These are phyloP conservation scores for Stylophora pistillata DNA, from an alignment of 64 coral and sea anemone genomes.

Conservation along the genomic window DNA sequence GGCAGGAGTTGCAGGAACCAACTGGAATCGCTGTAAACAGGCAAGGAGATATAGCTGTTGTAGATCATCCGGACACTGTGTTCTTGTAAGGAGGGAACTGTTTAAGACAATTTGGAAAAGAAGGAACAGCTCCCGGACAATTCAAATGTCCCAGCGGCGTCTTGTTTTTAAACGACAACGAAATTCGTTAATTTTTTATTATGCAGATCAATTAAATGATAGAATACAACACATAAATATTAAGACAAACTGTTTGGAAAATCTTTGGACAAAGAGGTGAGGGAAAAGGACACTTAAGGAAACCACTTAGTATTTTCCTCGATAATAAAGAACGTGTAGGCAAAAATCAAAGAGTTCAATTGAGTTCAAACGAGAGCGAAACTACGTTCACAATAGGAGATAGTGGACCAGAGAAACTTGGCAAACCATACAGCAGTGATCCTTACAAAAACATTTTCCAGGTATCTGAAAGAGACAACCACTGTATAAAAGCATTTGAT, in stretches of 20 bases:
- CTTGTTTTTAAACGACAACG: background rate
- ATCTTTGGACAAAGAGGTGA: no score
- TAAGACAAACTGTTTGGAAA: background rate
- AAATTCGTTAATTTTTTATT: no score
- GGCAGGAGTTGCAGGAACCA: background rate
- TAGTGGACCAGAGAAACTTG: slow-evolving; percentile 30
- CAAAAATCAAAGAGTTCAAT: background rate
- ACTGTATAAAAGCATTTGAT: slow-evolving; percentile 48
- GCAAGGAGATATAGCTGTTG: background rate
- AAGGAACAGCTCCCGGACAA: background rate
- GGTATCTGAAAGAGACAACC: background rate
- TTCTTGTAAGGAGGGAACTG: background rate
- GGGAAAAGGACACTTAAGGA: slow-evolving; percentile 1
- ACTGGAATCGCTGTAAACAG: background rate
- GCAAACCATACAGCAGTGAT: background rate
- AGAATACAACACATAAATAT: slow-evolving; percentile 19
- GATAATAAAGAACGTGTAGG: slow-evolving; percentile 26
- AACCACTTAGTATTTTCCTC: background rate
- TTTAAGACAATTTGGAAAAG: background rate
- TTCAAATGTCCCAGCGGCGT: background rate
- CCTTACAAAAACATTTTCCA: slow-evolving; percentile 20
- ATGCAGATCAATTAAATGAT: background rate
- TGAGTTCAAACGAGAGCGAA: background rate
- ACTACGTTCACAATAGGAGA: slow-evolving; percentile 38
- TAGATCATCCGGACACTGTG: background rate